These are phyloP conservation scores for Bombycilla garrulus DNA, from an alignment of 2,113 vertebrate species.

Conservation along the genomic window DNA sequence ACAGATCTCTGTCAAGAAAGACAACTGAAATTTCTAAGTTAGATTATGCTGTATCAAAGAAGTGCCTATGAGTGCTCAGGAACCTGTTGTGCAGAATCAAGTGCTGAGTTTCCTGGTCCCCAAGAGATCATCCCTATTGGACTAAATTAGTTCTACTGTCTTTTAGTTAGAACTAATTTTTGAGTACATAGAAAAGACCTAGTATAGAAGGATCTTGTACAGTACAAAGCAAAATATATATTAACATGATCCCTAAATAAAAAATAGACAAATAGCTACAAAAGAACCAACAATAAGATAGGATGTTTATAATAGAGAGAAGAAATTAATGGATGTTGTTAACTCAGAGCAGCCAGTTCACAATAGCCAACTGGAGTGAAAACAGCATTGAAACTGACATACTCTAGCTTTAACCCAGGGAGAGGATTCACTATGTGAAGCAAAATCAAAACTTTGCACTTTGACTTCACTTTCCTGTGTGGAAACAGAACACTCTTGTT, in stretches of 20 bases:
- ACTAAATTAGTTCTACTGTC: neutral
- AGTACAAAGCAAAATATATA: neutral
- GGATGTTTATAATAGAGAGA: neutral
- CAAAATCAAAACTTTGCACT: neutral
- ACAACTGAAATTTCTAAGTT: neutral
- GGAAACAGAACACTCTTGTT: neutral
- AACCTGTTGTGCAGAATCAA: neutral
- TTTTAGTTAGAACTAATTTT: neutral
- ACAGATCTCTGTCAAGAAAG: neutral
- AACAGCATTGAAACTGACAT: neutral
- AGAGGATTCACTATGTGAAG: neutral
- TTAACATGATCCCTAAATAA: neutral
- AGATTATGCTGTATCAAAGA: neutral
- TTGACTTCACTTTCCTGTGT: neutral
- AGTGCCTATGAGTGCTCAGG: neutral
- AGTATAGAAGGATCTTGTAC: neutral
- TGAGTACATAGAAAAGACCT: neutral
- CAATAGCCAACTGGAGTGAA: neutral
- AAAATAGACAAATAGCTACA: neutral
- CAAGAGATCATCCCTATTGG: neutral
- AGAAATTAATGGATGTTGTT: neutral
- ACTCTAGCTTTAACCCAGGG: neutral
- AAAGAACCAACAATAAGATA: neutral
- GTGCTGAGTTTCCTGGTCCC: neutral
- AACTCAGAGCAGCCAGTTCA: neutral